phyloP scores from a whole-genome alignment of 2,888 invertebrate species.

The Campaea margaritaria region DNA sequence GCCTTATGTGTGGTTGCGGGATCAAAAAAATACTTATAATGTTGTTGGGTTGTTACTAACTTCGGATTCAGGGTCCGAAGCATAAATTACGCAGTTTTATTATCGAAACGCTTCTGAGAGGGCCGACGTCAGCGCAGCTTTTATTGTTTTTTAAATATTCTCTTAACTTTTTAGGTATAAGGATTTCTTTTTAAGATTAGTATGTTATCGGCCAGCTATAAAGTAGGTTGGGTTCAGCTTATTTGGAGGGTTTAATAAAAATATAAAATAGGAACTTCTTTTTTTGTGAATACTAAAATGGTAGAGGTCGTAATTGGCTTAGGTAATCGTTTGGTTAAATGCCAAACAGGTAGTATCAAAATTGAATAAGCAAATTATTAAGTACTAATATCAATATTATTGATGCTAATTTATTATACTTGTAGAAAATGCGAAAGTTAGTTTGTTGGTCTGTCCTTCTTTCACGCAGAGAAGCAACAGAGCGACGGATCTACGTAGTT shows the following conservation, averaged over 20 bases:
- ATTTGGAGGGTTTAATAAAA: conserved; percentile 31
- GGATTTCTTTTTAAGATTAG: conserved; percentile 70
- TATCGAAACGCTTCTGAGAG: conserved; percentile 67
- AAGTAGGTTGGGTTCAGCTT: conserved; percentile 67
- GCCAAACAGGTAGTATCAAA: too few species aligned
- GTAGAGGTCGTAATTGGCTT: neutral
- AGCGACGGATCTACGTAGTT: too few species aligned
- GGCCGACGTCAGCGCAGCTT: conserved; percentile 62
- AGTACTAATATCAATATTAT: too few species aligned
- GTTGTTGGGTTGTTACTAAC: conserved; percentile 70
- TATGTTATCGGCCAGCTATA: conserved; percentile 76
- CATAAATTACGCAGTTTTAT: conserved; percentile 78
- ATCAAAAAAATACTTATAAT: conserved; percentile 61
- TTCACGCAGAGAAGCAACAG: too few species aligned
- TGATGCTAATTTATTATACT: too few species aligned
- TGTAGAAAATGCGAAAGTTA: too few species aligned
- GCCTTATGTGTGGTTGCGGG: conserved; percentile 39
- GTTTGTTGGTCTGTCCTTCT: too few species aligned
- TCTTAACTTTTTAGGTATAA: conserved; percentile 44
- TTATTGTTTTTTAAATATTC: conserved; percentile 81
- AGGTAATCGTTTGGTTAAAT: neutral
- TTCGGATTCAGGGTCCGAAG: conserved; percentile 50
- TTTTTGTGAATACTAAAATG: conserved; percentile 23
- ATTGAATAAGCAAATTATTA: too few species aligned
- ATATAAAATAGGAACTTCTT: conserved; percentile 19